Evolutionary conservation across 2,797 vertebrate genomes (phyloP), one percentile per base, ranked within the genome.

Genomic region (Amazona finschi): DNA sequence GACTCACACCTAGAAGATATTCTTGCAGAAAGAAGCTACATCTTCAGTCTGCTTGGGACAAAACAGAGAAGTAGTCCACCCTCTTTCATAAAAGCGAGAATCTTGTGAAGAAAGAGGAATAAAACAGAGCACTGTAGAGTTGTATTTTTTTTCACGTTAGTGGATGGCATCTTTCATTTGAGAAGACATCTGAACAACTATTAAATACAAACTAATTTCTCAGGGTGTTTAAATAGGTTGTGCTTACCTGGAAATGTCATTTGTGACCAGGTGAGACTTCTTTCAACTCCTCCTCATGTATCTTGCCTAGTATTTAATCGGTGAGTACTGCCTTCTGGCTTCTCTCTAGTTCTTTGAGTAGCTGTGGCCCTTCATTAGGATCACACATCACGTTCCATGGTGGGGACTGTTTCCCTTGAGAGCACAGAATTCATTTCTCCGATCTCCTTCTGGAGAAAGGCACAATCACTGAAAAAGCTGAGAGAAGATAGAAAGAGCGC

Each of bases 371-470:
- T 5, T 28, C 57, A 6, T 52, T 82, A 47, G 53, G 64, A 38
- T 33, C 62, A 61, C 44, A 58, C 28, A 69, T 87, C 67, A 55
- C 2, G 3, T 88, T 67, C 55, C 3, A 2, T 41, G 64, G 58
- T 74, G 66, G 93, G 67, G 77, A 80, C 88, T 83, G 69, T 75
- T 87, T 62, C 50, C 17, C 5, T 6, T 36, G 12, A 58, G 86
- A 93, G 72, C 25, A 43, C 38, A 67, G 89, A 61, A 93, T 72
- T 93, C 1, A 71, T 95, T 96, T 95, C 78, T 95, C 65, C 84
- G 85, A 72, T 91, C 92, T 87, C 64, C 71, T 79, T 55, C 87
- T 84, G 60, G 66, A 95, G 94, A 97, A 95, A 97, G 94, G 77
- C n/a, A 72, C 41, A 89, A 87, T 69, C 38, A 20, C 31, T 71